These are phyloP conservation scores for Actias luna DNA, from an alignment of 2,888 invertebrate genomes.

Conservation along the genomic window DNA sequence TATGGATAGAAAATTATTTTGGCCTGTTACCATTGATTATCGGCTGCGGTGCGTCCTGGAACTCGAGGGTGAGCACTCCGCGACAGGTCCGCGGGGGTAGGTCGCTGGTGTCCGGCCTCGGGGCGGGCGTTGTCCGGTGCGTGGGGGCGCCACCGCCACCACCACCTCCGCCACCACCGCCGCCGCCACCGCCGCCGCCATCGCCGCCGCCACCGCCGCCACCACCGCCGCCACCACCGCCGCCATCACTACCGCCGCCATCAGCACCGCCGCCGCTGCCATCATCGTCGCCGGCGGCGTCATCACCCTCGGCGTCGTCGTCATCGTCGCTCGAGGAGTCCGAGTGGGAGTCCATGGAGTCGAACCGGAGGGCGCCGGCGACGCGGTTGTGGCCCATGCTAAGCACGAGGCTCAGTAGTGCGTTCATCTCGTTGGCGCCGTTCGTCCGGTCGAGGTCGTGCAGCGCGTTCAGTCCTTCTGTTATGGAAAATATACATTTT, in stretches of 20 bases:
- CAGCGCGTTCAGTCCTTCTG: conserved; percentile 58
- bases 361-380: conserved; percentile 66
- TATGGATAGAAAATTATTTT: too few relatives aligned
- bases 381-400: conserved; percentile 71
- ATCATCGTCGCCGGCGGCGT: conserved; percentile 12
- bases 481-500: conserved; percentile 8
- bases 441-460: conserved; percentile 61
- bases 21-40: conserved; percentile 5
- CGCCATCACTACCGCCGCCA: conserved; percentile 17
- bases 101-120: conserved; percentile 11
- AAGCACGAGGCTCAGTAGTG: conserved; percentile 69
- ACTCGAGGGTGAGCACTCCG: conserved; percentile 47
- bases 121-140: conserved; percentile 10
- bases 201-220: conserved; percentile 16
- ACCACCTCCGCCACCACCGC: conserved; percentile 18
- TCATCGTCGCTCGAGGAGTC: conserved; percentile 25
- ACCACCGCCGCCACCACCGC: conserved; percentile 19
- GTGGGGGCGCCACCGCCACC: conserved; percentile 16
- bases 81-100: conserved; percentile 28
- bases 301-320: conserved; percentile 9
- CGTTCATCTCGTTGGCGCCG: conserved; percentile 76
- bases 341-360: conserved; percentile 42
- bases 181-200: conserved; percentile 19
- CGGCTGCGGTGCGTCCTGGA: conserved; percentile 27
- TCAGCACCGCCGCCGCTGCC: conserved; percentile 17